Evolutionary conservation across 2,888 invertebrate genomes (phyloP).

Genomic region (Agrochola lota): DNA sequence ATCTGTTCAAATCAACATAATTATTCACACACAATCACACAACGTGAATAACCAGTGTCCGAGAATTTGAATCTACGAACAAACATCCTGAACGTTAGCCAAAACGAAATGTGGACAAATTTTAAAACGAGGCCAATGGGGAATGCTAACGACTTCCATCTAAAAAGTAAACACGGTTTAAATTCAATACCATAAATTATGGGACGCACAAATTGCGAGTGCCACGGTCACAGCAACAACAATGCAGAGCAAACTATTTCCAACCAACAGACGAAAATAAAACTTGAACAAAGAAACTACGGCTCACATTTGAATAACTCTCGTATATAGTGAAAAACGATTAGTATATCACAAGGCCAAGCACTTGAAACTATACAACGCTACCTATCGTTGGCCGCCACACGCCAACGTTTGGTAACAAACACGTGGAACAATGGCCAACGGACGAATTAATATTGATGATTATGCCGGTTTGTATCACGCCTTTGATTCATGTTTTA

Average conservation of each 20-base stretch:
- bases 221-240: conserved; percentile 53
- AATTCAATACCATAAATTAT: conserved; percentile 62
- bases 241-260: conserved; percentile 53
- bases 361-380: conserved; percentile 72
- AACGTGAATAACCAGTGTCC: conserved; percentile 34
- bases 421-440: conserved; percentile 56
- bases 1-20: conserved; percentile 23
- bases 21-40: conserved; percentile 48
- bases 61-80: conserved; percentile 61
- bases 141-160: conserved; percentile 63
- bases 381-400: conserved; percentile 62
- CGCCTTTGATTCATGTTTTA: conserved; percentile 37
- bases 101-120: conserved; percentile 68
- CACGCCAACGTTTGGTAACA: conserved; percentile 52
- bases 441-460: conserved; percentile 47
- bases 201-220: conserved; percentile 51
- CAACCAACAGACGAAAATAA: conserved; percentile 41
- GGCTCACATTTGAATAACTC: conserved; percentile 44
- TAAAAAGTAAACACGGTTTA: conserved; percentile 62
- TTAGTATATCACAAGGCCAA: conserved; percentile 77
- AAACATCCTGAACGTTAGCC: conserved; percentile 71
- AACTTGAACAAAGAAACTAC: conserved; percentile 38
- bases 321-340: conserved; percentile 63
- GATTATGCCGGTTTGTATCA: conserved; percentile 42
- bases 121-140: conserved; percentile 56